phyloP scores from a whole-genome alignment of 2,113 vertebrate species.

The Odocoileus hemionus region DNA sequence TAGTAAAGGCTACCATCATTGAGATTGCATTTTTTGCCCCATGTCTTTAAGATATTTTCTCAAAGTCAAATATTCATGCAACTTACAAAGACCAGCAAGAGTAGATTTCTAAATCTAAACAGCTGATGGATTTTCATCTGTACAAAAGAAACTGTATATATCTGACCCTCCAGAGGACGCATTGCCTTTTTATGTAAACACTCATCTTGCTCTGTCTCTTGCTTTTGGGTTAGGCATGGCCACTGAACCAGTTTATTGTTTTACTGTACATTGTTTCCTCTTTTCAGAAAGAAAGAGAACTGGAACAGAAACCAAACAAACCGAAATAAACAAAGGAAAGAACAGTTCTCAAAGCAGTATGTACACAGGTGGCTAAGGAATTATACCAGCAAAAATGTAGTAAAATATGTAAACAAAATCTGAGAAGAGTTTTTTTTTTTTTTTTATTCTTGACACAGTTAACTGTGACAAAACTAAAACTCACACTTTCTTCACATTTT shows the following conservation, averaged over 20 bases:
- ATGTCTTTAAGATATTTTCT: conserved; percentile 83
- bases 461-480: conserved; percentile 96
- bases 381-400: conserved; percentile 91
- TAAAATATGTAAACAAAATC: conserved; percentile 98
- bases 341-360: conserved; percentile 83
- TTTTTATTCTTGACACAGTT: conserved; percentile 88
- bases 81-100: conserved; percentile 90
- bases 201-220: conserved; percentile 68
- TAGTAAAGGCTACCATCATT: conserved; percentile 80
- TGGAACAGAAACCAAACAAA: conserved; percentile 79
- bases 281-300: conserved; percentile 76
- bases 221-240: conserved; percentile 72
- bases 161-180: conserved; percentile 78
- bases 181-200: conserved; percentile 46
- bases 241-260: conserved; percentile 77
- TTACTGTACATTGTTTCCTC: conserved; percentile 85
- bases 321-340: conserved; percentile 79
- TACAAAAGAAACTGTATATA: conserved; percentile 86
- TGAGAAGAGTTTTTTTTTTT: conserved; percentile 74
- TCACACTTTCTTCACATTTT: conserved; percentile 90
- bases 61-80: conserved; percentile 92
- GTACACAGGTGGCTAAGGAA: conserved; percentile 88
- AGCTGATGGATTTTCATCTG: conserved; percentile 88
- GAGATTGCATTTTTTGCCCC: conserved; percentile 75
- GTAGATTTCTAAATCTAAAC: conserved; percentile 91